phyloP scores from a whole-genome alignment of 1,140 invertebrate species.

The Musca domestica region DNA sequence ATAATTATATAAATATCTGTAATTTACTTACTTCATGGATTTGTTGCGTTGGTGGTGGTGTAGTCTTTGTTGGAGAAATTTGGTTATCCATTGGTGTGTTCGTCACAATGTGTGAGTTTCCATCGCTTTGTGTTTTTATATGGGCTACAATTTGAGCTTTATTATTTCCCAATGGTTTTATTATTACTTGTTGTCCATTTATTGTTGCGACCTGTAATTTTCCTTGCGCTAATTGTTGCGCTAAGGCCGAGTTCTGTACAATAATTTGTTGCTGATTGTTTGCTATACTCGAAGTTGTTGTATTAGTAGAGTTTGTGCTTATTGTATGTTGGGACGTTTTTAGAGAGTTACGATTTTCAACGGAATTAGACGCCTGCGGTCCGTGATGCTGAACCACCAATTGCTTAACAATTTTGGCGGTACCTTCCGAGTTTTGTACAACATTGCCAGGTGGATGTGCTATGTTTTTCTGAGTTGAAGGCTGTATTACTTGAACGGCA shows the following conservation, averaged over 20 bases:
- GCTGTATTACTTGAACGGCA: constrained; percentile 43
- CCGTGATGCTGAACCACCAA: constrained; percentile 34
- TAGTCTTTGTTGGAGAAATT: constrained; percentile 34
- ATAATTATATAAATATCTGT: background rate
- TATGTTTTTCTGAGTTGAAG: constrained; percentile 15
- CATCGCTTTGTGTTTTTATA: constrained; percentile 57
- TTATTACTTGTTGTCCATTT: constrained; percentile 78
- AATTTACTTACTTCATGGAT: constrained; percentile 40
- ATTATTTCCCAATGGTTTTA: constrained; percentile 70
- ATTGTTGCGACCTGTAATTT: constrained; percentile 80
- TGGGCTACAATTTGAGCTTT: constrained; percentile 69
- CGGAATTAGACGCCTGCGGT: background rate
- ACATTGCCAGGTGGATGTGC: constrained; percentile 29
- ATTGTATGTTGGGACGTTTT: constrained; percentile 37
- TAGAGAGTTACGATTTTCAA: constrained; percentile 29
- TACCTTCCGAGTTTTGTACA: constrained; percentile 32
- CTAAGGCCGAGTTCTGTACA: constrained; percentile 70
- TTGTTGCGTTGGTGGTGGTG: constrained; percentile 30
- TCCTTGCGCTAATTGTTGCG: constrained; percentile 73
- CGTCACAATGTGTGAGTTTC: constrained; percentile 49
- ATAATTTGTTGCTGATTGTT: constrained; percentile 63
- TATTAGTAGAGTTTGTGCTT: constrained; percentile 27
- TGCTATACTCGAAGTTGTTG: constrained; percentile 34
- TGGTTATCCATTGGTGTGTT: constrained; percentile 40
- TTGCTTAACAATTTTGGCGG: constrained; percentile 30